Evolutionary conservation across 2,113 vertebrate genomes (phyloP).

Genomic region (Nerophis lumbriciformis): DNA sequence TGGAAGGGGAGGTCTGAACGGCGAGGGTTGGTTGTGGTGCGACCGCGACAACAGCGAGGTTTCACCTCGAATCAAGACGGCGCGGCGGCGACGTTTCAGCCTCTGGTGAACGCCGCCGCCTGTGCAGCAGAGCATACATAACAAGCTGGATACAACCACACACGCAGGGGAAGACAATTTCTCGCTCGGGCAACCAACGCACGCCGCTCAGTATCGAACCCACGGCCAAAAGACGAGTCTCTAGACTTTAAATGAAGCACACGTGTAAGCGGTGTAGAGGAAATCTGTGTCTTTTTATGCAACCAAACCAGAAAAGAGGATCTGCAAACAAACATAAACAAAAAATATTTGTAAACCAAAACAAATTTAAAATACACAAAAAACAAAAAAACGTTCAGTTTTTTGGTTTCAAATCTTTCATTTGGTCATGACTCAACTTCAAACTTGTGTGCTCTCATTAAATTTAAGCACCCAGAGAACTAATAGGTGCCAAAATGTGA

Average conservation of each 20-base stretch:
- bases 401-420: too few relatives aligned
- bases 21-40: constrained; percentile 40
- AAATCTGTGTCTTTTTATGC: too few relatives aligned
- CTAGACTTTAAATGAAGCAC: constrained; percentile 62
- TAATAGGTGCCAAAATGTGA: too few relatives aligned
- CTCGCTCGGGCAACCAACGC: constrained; percentile 50
- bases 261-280: constrained; percentile 19
- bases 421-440: too few relatives aligned
- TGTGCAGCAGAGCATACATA: constrained; percentile 61
- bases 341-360: too few relatives aligned
- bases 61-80: constrained; percentile 65
- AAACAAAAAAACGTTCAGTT: too few relatives aligned
- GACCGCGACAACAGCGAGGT: constrained; percentile 48
- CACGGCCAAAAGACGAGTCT: constrained; percentile 33
- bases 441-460: too few relatives aligned
- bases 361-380: too few relatives aligned
- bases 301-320: too few relatives aligned
- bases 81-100: constrained; percentile 49
- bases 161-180: constrained; percentile 54
- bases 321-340: too few relatives aligned
- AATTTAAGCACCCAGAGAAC: too few relatives aligned
- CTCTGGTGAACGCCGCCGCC: constrained; percentile 46
- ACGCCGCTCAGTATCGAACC: constrained; percentile 39
- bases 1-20: constrained; percentile 6
- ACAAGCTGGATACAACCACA: constrained; percentile 51